phyloP scores from a whole-genome alignment of 2,797 vertebrate genomes.

The Helostoma temminkii region DNA sequence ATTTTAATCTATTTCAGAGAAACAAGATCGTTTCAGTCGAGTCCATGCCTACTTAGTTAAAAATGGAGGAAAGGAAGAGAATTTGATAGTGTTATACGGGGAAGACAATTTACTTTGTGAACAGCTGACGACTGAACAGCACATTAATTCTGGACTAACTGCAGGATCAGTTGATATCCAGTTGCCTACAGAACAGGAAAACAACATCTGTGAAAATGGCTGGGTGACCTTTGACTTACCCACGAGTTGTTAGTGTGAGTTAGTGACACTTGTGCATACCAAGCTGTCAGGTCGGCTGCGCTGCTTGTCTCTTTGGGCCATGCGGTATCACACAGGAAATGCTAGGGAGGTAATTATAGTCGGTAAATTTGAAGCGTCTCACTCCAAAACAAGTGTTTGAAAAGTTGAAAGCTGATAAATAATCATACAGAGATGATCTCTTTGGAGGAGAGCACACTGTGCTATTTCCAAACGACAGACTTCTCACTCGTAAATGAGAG shows the following conservation, averaged over 20 bases:
- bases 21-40: conserved; percentile 31
- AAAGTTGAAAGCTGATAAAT: conserved; percentile 22
- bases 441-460: too few species aligned
- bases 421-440: not conserved
- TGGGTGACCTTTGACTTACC: conserved; percentile 55
- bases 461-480: too few species aligned
- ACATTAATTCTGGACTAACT: conserved; percentile 5
- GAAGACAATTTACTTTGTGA: conserved; percentile 4
- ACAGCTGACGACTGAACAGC: conserved; percentile 27
- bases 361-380: conserved; percentile 17
- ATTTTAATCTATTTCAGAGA: conserved; percentile 29
- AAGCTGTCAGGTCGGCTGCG: conserved; percentile 49
- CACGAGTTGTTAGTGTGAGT: conserved; percentile 44
- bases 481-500: conserved; percentile 1
- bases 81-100: conserved; percentile 21
- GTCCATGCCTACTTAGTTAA: conserved; percentile 25
- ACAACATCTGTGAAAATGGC: conserved; percentile 58
- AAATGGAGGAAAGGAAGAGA: conserved; percentile 10
- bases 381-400: conserved; percentile 11
- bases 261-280: conserved; percentile 56
- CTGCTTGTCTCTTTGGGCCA: conserved; percentile 30
- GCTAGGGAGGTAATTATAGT: conserved; percentile 48
- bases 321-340: conserved; percentile 54
- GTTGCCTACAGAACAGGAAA: conserved; percentile 43
- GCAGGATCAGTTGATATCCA: conserved; percentile 32